These are phyloP conservation scores for Anoura caudifer DNA, from an alignment of 2,113 vertebrate species.

Conservation along the genomic window DNA sequence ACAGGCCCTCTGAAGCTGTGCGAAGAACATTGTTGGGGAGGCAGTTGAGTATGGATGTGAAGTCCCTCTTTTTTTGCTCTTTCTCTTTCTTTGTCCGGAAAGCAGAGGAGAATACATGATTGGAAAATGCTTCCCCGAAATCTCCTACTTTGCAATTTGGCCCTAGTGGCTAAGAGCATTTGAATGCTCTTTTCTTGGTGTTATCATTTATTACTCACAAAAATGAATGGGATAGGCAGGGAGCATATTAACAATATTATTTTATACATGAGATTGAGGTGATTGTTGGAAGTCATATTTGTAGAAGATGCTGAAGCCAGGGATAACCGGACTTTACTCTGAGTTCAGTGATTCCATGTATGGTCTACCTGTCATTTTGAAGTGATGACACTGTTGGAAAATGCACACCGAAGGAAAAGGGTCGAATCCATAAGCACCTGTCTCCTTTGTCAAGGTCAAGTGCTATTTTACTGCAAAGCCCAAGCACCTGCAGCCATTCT, in stretches of 20 bases:
- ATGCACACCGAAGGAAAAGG: background rate
- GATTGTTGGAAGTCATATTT: background rate
- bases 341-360: background rate
- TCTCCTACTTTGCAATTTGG: background rate
- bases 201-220: background rate
- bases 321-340: background rate
- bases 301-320: background rate
- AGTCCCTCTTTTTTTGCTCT: too few species aligned
- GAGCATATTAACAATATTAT: background rate
- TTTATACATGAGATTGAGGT: background rate
- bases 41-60: background rate
- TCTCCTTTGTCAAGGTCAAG: background rate
- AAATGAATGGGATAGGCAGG: background rate
- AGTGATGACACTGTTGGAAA: background rate
- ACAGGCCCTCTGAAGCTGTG: background rate
- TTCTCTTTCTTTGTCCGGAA: background rate
- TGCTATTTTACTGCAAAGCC: background rate
- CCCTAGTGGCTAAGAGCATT: background rate
- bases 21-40: background rate
- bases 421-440: background rate
- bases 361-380: background rate
- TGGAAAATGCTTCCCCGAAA: background rate
- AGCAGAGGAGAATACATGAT: background rate
- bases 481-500: background rate
- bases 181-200: background rate